Base-by-base conservation (phyloP, 2,888 invertebrate genomes). In the Lasius fuliginosus region DNA sequence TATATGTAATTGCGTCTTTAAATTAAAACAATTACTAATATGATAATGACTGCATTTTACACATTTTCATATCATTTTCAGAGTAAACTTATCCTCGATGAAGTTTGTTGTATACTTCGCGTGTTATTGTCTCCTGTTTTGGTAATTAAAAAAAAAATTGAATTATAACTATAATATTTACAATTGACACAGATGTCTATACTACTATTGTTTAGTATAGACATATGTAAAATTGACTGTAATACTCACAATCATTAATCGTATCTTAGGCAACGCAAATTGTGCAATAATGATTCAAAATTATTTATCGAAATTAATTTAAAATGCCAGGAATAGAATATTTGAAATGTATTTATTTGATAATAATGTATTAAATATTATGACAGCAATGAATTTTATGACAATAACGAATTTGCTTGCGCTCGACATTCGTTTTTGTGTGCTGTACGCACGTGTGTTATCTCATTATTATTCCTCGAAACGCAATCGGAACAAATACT, bases 51-150 rank as follows among this genome's bases (percentile, higher is more conserved):
- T 15, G 27, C 40, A 58, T 27, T 58, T 58, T 1, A 18, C 5
- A 69, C 3, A 73, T 58, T 73, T 56, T 40, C 9, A 49, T n/a
- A 15, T 56, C 9, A 60, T 18, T 53, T 53, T 53, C 23, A 73
- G 56, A 40, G 6, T n/a, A 18, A 56, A 27, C 12, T 40, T 0
- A 6, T 73, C 42, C 11, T 27, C 12, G 18, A 27, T 15, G 27
- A 73, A 73, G 27, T 58, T 58, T 15, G 27, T 53, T 53, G 12
- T 53, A n/a, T 53, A 58, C 58, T 58, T 58, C 23, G 23, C 8
- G 1, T 53, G n/a, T 53, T 53, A 53, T 53, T 53, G 15, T 53
- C 46, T 56, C 56, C 5, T 23, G 58, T 58, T 58, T 58, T 23
- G 56, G 11, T 49, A 49, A 6, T 49, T 18, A 18, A 49, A 46